Evolutionary conservation across 1,140 invertebrate genomes (phyloP).

Genomic region (Tetragnatha versicolor): DNA sequence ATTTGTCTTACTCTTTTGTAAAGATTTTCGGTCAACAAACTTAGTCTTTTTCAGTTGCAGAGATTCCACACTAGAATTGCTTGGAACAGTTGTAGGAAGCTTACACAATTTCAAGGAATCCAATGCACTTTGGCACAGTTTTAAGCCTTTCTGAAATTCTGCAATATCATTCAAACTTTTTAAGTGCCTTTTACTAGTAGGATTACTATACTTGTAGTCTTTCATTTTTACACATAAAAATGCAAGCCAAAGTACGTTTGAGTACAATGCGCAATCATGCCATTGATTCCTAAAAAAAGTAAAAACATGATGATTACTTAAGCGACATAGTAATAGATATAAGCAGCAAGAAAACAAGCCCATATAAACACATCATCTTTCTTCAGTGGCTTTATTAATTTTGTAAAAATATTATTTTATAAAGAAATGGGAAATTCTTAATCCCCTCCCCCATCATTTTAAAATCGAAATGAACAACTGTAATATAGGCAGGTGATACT

Average conservation of each 20-base stretch:
- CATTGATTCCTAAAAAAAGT: slow-evolving; percentile 30
- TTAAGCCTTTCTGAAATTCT: not conserved
- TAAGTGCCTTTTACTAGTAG: not conserved
- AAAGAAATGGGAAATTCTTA: not conserved
- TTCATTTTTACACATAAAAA: slow-evolving; percentile 9
- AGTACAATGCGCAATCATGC: slow-evolving; percentile 17
- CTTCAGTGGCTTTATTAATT: not conserved
- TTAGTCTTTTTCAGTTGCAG: not conserved
- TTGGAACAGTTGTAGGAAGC: not conserved
- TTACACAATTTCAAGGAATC: not conserved
- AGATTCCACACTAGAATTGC: not conserved
- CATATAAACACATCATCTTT: not conserved
- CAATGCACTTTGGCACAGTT: slow-evolving; percentile 5
- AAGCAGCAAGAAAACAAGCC: not conserved
- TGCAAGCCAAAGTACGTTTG: slow-evolving; percentile 32
- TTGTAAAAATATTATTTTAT: not conserved
- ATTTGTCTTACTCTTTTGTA: slow-evolving; percentile 2
- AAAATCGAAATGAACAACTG: not conserved
- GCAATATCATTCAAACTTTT: slow-evolving; percentile 1
- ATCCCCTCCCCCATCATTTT: not conserved
- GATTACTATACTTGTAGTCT: slow-evolving; percentile 18
- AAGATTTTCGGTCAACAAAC: slow-evolving; percentile 22
- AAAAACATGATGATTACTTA: not conserved
- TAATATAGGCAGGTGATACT: too few relatives aligned
- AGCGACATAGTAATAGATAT: not conserved